These are phyloP conservation scores for Chunga burmeisteri DNA, from an alignment of 2,113 vertebrate species.

Conservation along the genomic window DNA sequence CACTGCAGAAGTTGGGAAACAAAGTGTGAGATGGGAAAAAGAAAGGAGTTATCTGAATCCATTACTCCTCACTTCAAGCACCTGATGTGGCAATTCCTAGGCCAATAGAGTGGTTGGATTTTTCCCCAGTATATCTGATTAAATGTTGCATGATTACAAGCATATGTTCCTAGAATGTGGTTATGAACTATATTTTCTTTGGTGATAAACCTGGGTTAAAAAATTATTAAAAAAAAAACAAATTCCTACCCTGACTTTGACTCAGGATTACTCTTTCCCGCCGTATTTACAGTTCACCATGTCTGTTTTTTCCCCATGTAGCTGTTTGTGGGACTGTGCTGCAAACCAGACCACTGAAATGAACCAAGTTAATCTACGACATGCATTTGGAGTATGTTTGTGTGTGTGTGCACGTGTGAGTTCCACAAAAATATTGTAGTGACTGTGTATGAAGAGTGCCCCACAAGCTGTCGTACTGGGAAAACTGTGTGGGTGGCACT, in stretches of 20 bases:
- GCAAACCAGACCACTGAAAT: background rate
- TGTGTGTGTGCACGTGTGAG: background rate
- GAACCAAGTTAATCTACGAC: background rate
- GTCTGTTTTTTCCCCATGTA: background rate
- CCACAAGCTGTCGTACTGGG: background rate
- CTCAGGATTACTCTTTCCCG: background rate
- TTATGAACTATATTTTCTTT: background rate
- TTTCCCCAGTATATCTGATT: background rate
- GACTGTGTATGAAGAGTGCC: background rate
- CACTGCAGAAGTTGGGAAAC: background rate
- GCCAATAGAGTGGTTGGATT: background rate
- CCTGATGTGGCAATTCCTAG: background rate
- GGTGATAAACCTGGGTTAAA: background rate
- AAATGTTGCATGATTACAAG: background rate
- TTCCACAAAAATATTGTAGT: background rate
- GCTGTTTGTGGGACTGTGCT: background rate
- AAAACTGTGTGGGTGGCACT: background rate
- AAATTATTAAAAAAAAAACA: background rate
- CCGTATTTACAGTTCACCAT: accelerated
- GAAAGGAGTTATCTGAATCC: background rate
- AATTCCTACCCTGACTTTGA: background rate
- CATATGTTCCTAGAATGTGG: background rate
- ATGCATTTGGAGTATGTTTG: background rate
- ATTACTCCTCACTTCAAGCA: background rate
- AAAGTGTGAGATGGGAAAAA: background rate